Evolutionary conservation across 2,888 invertebrate genomes (phyloP), one percentile per base, ranked within the genome.

Genomic region (Tachystola acroxantha): DNA sequence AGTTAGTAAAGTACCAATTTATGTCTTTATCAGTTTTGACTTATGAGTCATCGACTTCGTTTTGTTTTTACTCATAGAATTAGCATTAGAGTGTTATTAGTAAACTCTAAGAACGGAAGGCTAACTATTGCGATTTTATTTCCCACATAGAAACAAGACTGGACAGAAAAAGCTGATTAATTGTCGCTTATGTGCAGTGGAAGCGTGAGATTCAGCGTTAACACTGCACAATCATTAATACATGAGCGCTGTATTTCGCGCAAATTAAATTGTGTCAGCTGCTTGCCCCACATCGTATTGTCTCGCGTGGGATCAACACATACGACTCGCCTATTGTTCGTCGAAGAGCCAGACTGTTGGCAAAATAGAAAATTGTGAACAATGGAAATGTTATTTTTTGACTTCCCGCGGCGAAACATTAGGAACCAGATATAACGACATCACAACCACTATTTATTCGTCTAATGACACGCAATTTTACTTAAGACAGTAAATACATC

Each of bases 221-320:
- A 63, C 64, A 54, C 48, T 57, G 56, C 57, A 65, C 58, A 64
- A 63, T 34, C 34, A 43, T 64, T 58, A 64, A 56, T 62, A 60
- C 57, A 52, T 50, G 52, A 53, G 48, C 46, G 50, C 58, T 50
- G 58, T 68, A 63, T 70, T 78, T 75, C 67, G 71, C 65, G 67
- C 70, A 75, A 79, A 82, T 76, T 74, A 68, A 85, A 82, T 82
- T 77, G 81, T 86, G 84, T 81, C 84, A 82, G 78, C 69, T 73
- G 72, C 72, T 73, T 81, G 80, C 73, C 76, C 84, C 76, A 85
- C 82, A 78, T 82, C 62, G 74, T 58, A 85, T 85, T 85, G 85
- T 85, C 58, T 49, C 52, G 54, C 81, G 85, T 84, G 85, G 66
- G 84, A 84, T 64, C 64, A 55, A 64, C 62, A 62, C 60, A 70